These are phyloP conservation scores for Xestia xanthographa DNA, from an alignment of 2,888 invertebrate species.

Conservation along the genomic window DNA sequence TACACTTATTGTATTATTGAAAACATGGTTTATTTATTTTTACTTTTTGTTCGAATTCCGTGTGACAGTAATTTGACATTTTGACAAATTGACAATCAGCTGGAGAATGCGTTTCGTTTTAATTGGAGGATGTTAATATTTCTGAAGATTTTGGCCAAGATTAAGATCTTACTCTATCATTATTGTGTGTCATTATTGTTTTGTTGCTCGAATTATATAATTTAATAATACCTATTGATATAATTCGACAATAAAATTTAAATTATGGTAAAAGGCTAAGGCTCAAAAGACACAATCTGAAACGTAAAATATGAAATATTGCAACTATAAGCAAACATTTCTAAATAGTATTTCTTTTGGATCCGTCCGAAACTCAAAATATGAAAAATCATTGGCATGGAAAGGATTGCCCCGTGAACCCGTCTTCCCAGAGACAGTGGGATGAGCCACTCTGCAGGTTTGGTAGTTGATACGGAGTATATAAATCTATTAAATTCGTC, in stretches of 20 bases:
- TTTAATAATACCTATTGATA: background rate
- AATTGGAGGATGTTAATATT: background rate
- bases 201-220: too few relatives aligned
- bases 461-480: too few relatives aligned
- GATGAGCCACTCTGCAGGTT: too few relatives aligned
- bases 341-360: too few relatives aligned
- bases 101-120: constrained; percentile 30
- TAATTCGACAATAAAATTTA: background rate
- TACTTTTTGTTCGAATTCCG: constrained; percentile 14
- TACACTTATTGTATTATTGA: constrained; percentile 6
- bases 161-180: background rate
- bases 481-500: too few relatives aligned
- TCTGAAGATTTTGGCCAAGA: background rate
- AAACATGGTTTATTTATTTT: constrained; percentile 42
- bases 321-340: too few relatives aligned
- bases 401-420: too few relatives aligned
- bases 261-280: background rate
- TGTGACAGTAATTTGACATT: constrained; percentile 21
- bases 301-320: too few relatives aligned
- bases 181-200: background rate
- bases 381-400: too few relatives aligned
- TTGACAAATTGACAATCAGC: constrained; percentile 35
- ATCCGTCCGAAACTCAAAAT: too few relatives aligned
- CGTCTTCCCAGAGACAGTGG: too few relatives aligned
- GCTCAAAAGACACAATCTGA: too few relatives aligned